A percentile compares a stretch with the other conserved stretches of the same genome.
phyloP scores from a whole-genome alignment of 2,797 vertebrate species.

The Phyllotis vaccarum region DNA sequence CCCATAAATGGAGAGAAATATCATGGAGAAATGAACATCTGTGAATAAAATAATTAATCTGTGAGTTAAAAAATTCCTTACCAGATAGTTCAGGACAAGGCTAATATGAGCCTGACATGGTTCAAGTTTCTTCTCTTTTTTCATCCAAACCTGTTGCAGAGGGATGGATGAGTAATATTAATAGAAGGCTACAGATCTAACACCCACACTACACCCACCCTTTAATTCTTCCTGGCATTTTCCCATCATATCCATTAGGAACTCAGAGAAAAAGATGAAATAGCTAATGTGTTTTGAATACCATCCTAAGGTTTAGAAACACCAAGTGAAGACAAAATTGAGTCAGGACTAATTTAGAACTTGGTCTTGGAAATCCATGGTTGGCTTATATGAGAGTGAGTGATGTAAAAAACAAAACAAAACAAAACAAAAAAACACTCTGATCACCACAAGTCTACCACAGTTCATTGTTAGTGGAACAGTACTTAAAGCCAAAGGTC shows the following conservation, averaged over 20 bases:
- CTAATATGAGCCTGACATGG: constrained; percentile 36
- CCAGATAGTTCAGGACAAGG: constrained; percentile 59
- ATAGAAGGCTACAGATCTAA: neutral
- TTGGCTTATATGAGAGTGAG: neutral
- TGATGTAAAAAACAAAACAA: constrained; percentile 59
- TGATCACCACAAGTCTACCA: neutral
- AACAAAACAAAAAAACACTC: neutral
- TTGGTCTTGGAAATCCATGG: neutral
- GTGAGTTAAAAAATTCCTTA: constrained; percentile 47
- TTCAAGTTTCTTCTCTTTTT: constrained; percentile 44
- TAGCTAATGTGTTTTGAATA: neutral
- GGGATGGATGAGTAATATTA: neutral
- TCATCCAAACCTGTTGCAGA: constrained; percentile 15
- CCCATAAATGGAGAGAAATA: constrained; percentile 17
- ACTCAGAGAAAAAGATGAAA: neutral
- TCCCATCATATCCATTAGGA: neutral
- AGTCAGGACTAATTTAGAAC: constrained; percentile 10
- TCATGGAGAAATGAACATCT: constrained; percentile 51
- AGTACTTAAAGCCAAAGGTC: neutral
- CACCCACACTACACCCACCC: neutral
- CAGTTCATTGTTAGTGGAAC: neutral
- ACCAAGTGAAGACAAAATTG: neutral
- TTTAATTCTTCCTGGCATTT: neutral
- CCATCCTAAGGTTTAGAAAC: neutral
- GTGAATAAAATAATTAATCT: constrained; percentile 56